Percentiles rank a stretch among this genome's conserved stretches.
Evolutionary conservation across 2,113 vertebrate species (phyloP).

Genomic region (Dasyornis broadbenti): DNA sequence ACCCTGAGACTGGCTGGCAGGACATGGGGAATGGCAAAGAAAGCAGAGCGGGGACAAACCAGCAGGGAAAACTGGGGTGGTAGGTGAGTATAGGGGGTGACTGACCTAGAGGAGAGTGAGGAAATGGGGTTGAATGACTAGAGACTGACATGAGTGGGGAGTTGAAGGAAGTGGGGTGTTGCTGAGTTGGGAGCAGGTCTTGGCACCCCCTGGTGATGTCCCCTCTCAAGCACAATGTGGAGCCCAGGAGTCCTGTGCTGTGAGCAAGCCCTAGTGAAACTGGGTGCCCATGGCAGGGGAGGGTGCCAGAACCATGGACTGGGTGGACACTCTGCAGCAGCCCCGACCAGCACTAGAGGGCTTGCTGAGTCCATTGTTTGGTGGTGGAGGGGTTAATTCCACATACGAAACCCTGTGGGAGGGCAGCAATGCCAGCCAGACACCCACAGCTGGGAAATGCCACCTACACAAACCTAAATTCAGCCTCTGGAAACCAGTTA

Average conservation of each 20-base stretch:
- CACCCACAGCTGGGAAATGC: slow-evolving; percentile 36
- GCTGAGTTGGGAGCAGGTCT: background rate
- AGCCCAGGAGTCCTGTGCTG: background rate
- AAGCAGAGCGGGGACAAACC: background rate
- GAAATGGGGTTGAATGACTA: background rate
- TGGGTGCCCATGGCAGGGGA: background rate
- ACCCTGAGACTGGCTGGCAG: background rate
- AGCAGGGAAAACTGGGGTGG: background rate
- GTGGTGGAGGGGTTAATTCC: slow-evolving; percentile 18
- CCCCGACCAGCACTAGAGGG: rapidly evolving
- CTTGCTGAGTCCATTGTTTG: background rate
- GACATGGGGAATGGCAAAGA: background rate
- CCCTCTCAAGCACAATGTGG: background rate
- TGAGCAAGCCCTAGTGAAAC: background rate
- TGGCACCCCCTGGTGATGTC: background rate
- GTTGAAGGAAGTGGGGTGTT: background rate
- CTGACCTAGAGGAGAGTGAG: background rate
- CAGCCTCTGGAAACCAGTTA: slow-evolving; percentile 37
- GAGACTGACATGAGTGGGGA: background rate
- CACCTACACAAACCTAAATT: slow-evolving; percentile 40
- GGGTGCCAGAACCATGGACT: background rate
- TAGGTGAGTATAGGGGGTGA: background rate
- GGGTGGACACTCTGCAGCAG: rapidly evolving
- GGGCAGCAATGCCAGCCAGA: background rate
- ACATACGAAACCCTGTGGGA: background rate